Percentiles rank a stretch among this genome's conserved stretches.
These are phyloP conservation scores for Chamaetylas fuelleborni DNA, from an alignment of 2,113 vertebrate genomes.

Conservation along the genomic window DNA sequence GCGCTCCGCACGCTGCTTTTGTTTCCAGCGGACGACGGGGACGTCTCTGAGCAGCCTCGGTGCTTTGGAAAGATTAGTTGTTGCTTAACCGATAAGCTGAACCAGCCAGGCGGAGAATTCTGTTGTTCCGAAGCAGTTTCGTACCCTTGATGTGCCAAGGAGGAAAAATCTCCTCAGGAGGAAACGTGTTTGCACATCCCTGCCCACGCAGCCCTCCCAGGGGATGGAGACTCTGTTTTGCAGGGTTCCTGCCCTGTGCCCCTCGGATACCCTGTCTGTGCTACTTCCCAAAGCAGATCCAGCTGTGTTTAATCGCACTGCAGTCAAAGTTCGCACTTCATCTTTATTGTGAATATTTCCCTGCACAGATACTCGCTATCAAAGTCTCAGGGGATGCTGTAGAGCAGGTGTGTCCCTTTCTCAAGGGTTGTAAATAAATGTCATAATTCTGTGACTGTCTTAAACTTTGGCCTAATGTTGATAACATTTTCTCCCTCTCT, in stretches of 20 bases:
- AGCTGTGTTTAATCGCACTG: accelerated
- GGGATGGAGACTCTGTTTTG: not conserved
- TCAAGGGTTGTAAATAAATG: not conserved
- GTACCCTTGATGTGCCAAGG: not conserved
- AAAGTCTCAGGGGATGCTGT: not conserved
- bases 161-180: conserved; percentile 22
- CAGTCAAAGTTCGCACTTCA: not conserved
- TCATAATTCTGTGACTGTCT: not conserved
- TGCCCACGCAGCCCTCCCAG: not conserved
- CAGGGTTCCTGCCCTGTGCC: not conserved
- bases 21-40: conserved; percentile 55
- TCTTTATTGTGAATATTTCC: not conserved
- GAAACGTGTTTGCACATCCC: accelerated
- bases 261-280: not conserved
- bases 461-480: not conserved
- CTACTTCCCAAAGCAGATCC: not conserved
- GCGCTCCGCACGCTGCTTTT: conserved; percentile 33
- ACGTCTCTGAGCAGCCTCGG: conserved; percentile 66
- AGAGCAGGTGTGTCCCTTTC: not conserved
- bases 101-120: conserved; percentile 62
- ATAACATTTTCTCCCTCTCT: not conserved
- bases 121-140: conserved; percentile 10
- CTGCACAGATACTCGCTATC: not conserved
- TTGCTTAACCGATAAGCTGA: conserved; percentile 66
- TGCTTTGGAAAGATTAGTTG: conserved; percentile 67